Evolutionary conservation across 2,113 vertebrate genomes (phyloP).

Genomic region (Acrocephalus arundinaceus): DNA sequence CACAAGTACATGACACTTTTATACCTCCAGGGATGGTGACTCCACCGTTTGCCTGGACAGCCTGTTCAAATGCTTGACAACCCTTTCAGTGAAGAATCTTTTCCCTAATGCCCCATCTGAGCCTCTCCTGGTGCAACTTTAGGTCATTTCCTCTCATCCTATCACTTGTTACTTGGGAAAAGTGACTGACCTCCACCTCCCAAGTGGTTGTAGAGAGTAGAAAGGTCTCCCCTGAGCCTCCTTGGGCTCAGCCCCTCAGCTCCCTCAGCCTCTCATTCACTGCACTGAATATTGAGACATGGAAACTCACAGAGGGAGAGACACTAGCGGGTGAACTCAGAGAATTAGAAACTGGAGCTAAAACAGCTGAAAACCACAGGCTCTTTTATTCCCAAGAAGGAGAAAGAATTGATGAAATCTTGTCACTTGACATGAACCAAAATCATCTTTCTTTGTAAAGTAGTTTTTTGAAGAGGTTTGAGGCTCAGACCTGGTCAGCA

Average conservation of each 20-base stretch:
- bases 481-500: not conserved
- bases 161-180: too few species aligned
- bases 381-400: not conserved
- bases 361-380: not conserved
- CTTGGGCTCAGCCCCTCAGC: not conserved
- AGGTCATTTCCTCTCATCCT: not conserved
- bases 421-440: not conserved
- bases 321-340: not conserved
- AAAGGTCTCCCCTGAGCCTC: not conserved
- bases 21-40: not conserved
- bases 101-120: not conserved
- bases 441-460: not conserved
- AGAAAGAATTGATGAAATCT: not conserved
- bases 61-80: not conserved
- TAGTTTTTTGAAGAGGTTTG: not conserved
- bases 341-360: not conserved
- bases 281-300: not conserved
- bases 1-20: not conserved
- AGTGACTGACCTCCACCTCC: fast-evolving
- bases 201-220: not conserved
- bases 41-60: not conserved
- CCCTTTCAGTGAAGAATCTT: not conserved
- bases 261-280: not conserved
- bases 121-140: not conserved
- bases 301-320: not conserved